These are phyloP conservation scores for Gasterosteus aculeatus DNA, from an alignment of 2,113 vertebrate species.

Conservation along the genomic window DNA sequence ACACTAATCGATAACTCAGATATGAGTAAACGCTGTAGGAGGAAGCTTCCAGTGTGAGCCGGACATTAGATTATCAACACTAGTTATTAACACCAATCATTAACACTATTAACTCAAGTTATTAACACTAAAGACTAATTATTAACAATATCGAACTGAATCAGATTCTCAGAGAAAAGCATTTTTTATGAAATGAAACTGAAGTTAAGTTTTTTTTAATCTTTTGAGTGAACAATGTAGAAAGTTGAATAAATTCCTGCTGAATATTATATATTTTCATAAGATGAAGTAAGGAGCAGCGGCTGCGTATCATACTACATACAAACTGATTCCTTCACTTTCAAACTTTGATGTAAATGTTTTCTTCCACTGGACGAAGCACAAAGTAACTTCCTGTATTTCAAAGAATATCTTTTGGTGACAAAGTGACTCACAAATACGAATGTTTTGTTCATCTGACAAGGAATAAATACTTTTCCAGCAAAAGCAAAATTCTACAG, in stretches of 20 bases:
- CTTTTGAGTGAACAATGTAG: neutral
- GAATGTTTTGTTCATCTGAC: neutral
- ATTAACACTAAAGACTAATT: too few relatives aligned
- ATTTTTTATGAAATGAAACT: neutral
- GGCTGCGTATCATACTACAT: neutral
- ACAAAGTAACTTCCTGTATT: neutral
- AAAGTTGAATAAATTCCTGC: neutral
- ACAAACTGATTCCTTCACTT: neutral
- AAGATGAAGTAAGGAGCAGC: neutral
- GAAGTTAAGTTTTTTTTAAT: neutral
- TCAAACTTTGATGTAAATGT: neutral
- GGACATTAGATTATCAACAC: neutral
- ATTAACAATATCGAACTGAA: neutral
- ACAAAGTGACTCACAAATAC: neutral
- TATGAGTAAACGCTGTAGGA: neutral
- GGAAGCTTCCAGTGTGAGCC: neutral
- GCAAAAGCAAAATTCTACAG: neutral
- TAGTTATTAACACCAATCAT: neutral
- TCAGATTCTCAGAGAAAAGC: neutral
- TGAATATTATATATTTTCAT: neutral
- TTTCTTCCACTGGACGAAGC: neutral
- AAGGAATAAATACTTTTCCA: neutral
- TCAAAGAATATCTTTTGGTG: too few relatives aligned
- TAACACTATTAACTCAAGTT: neutral
- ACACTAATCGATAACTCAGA: neutral